These are phyloP conservation scores for Mycalesis mineus DNA, from an alignment of 2,888 invertebrate species.

Conservation along the genomic window DNA sequence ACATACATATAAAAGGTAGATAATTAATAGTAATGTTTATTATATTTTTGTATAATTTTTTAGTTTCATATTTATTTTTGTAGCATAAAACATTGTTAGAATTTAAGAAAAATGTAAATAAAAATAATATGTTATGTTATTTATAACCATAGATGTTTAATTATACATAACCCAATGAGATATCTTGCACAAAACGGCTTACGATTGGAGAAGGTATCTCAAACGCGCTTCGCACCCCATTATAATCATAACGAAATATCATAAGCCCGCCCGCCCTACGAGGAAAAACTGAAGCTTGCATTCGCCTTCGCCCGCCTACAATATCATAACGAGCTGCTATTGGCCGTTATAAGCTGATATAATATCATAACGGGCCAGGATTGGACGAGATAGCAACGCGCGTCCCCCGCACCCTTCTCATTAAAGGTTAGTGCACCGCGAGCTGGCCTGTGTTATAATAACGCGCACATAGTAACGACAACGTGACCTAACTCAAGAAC, in stretches of 20 bases:
- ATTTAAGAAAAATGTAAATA: no score
- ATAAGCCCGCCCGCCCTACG: slow-evolving; percentile 74
- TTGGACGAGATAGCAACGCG: slow-evolving; percentile 67
- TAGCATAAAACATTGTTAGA: no score
- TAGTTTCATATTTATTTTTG: no score
- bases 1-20: no score
- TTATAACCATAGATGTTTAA: slow-evolving; percentile 1
- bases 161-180: slow-evolving; percentile 17
- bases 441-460: slow-evolving; percentile 59
- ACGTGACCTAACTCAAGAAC: background rate
- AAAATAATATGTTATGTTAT: no score
- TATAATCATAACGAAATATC: slow-evolving; percentile 73
- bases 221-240: slow-evolving; percentile 48
- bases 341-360: slow-evolving; percentile 78
- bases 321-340: slow-evolving; percentile 77
- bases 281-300: slow-evolving; percentile 60
- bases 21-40: no score
- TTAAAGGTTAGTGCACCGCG: slow-evolving; percentile 68
- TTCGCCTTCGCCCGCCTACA: slow-evolving; percentile 67
- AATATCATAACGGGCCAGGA: slow-evolving; percentile 80
- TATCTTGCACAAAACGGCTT: slow-evolving; percentile 16
- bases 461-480: background rate
- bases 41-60: no score
- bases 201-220: slow-evolving; percentile 37
- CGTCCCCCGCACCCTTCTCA: slow-evolving; percentile 55